Conservation (phyloP, 2,797 vertebrate genomes). For the Mionectes olivaceus region DNA sequence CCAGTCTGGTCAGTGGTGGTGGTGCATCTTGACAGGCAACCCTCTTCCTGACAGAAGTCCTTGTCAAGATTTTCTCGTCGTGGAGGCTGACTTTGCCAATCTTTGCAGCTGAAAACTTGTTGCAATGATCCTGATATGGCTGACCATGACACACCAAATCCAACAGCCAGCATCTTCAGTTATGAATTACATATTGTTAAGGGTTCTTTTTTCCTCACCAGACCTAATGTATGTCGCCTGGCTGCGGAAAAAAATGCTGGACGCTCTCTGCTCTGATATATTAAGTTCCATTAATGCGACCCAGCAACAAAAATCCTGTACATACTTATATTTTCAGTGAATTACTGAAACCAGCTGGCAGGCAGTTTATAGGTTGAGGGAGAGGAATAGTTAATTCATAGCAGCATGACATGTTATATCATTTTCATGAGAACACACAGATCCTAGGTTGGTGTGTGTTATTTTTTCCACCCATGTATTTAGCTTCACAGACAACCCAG, state of each 20-base stretch:
- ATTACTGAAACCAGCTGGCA: not conserved
- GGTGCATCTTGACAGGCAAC: not conserved
- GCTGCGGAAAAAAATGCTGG: not conserved
- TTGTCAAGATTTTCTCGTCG: fast-evolving
- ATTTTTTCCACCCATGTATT: not conserved
- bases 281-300: not conserved
- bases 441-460: not conserved
- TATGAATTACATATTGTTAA: not conserved
- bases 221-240: not conserved
- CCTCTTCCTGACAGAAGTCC: not conserved
- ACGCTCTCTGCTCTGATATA: not conserved
- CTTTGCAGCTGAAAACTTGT: not conserved
- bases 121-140: not conserved
- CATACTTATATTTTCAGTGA: not conserved
- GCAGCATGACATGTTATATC: not conserved
- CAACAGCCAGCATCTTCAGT: not conserved
- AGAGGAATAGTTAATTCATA: not conserved
- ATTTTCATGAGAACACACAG: not conserved
- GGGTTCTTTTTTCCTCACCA: not conserved
- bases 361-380: not conserved
- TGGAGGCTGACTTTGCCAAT: not conserved
- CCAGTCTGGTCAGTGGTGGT: not conserved
- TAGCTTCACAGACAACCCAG: not conserved
- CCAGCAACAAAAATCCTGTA: not conserved
- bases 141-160: not conserved